Evolutionary conservation across 2,113 vertebrate genomes (phyloP).

Genomic region (Solea solea): DNA sequence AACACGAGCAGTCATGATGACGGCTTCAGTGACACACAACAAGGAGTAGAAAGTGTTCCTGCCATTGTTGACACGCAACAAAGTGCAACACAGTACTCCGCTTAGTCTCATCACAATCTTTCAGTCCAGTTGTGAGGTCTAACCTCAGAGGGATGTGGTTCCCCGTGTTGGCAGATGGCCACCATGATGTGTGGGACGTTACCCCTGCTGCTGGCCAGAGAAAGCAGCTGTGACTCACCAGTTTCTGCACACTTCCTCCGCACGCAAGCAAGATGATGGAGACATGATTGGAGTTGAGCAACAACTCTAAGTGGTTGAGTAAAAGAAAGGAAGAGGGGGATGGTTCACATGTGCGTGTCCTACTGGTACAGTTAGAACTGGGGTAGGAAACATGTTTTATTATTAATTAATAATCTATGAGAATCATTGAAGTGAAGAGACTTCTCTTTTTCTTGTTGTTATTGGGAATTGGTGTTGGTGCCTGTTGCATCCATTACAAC

Average conservation of each 20-base stretch:
- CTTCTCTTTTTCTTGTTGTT: too few species aligned
- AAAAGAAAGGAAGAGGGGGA: neutral
- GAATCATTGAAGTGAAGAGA: too few species aligned
- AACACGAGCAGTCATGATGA: too few species aligned
- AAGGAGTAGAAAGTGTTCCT: too few species aligned
- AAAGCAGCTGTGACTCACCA: slow-evolving; percentile 42
- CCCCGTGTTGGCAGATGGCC: slow-evolving; percentile 30
- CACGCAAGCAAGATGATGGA: slow-evolving; percentile 23
- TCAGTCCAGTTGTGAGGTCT: neutral
- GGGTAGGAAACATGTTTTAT: too few species aligned
- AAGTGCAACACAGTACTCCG: neutral
- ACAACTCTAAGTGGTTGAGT: slow-evolving; percentile 5
- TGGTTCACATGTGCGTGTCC: neutral
- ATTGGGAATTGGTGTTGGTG: too few species aligned
- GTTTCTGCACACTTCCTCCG: slow-evolving; percentile 6
- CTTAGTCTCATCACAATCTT: neutral
- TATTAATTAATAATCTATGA: too few species aligned
- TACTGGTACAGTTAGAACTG: too few species aligned
- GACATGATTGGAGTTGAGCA: slow-evolving; percentile 24
- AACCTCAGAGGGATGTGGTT: slow-evolving; percentile 1
- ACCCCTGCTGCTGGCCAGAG: slow-evolving; percentile 10
- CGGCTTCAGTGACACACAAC: too few species aligned
- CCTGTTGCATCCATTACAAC: too few species aligned
- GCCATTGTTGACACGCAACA: too few species aligned
- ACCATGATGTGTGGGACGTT: neutral